Evolutionary conservation across 2,113 vertebrate genomes (phyloP).

Genomic region (Lathamus discolor): DNA sequence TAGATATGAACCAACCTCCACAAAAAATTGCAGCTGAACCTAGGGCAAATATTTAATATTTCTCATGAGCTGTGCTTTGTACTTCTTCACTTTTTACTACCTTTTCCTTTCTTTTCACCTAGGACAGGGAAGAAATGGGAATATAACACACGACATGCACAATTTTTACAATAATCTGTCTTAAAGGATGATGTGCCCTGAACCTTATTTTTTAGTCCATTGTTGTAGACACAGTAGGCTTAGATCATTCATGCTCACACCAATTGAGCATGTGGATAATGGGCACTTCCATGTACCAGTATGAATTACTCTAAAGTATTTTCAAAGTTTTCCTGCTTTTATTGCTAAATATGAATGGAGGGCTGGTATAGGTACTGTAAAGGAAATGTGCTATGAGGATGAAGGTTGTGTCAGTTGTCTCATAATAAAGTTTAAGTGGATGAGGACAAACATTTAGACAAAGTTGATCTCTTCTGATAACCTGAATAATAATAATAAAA

Average conservation of each 20-base stretch:
- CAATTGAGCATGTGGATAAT: background rate
- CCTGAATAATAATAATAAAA: background rate
- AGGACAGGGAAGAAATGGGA: background rate
- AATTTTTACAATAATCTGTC: background rate
- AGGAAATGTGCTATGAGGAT: accelerated
- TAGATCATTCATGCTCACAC: background rate
- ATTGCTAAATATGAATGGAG: background rate
- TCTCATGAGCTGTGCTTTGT: background rate
- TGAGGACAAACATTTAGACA: background rate
- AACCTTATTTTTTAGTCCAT: background rate
- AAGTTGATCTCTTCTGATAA: background rate
- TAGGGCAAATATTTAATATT: slow-evolving; percentile 4
- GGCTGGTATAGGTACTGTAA: background rate
- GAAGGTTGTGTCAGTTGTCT: background rate
- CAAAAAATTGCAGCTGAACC: background rate
- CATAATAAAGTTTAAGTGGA: background rate
- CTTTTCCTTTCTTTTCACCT: background rate
- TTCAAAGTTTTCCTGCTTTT: background rate
- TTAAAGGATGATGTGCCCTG: background rate
- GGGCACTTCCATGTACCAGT: background rate
- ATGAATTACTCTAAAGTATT: background rate
- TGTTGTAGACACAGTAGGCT: background rate
- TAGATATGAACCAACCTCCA: background rate
- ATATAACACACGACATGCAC: background rate
- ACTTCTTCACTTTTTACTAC: background rate